phyloP scores from a whole-genome alignment of 2,888 invertebrate genomes.

The Myopa tessellatipennis region DNA sequence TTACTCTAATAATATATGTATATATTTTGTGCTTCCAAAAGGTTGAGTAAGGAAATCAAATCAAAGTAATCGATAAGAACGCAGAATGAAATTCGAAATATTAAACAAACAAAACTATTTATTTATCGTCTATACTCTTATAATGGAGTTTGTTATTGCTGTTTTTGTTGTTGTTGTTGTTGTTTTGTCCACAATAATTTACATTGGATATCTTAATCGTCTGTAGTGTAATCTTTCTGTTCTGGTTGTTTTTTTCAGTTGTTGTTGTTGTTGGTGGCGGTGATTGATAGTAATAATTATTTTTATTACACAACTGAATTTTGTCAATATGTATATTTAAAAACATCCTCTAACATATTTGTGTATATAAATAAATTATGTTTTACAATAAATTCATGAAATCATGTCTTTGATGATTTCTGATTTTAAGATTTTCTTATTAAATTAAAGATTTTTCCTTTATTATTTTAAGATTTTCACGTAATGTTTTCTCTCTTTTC shows the following conservation, averaged over 20 bases:
- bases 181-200: not conserved
- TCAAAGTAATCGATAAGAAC: not conserved
- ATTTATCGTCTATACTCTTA: not conserved
- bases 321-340: constrained; percentile 37
- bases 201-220: not conserved
- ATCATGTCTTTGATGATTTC: too few species aligned
- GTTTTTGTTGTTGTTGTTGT: not conserved
- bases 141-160: not conserved
- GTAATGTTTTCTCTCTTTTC: constrained; percentile 17
- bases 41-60: not conserved
- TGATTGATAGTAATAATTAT: constrained; percentile 45
- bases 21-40: not conserved
- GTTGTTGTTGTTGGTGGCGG: constrained; percentile 38
- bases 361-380: constrained; percentile 41
- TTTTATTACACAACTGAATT: constrained; percentile 32
- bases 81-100: not conserved
- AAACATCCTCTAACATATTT: constrained; percentile 39
- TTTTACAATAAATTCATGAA: constrained; percentile 24
- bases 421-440: too few species aligned
- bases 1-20: not conserved
- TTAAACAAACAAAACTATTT: not conserved
- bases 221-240: not conserved
- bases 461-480: constrained; percentile 1
- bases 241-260: not conserved
- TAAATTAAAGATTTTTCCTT: constrained; percentile 18